phyloP scores from a whole-genome alignment of 2,113 vertebrate genomes.

The Globicephala melas region DNA sequence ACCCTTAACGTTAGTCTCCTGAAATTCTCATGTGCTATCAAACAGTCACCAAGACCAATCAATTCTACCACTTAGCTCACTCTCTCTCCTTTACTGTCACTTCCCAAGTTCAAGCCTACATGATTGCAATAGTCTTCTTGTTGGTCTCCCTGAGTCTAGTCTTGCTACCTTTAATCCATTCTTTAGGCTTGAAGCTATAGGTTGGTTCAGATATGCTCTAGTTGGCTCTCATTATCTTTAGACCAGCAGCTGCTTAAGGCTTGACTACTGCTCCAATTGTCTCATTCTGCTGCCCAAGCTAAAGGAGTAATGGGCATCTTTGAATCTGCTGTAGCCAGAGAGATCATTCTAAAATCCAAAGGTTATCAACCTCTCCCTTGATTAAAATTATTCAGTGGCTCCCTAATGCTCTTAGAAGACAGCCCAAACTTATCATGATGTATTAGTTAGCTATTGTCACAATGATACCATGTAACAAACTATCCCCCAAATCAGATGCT shows the following conservation, averaged over 20 bases:
- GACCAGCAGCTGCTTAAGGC: neutral
- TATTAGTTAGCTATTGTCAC: neutral
- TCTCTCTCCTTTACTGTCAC: neutral
- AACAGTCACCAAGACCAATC: neutral
- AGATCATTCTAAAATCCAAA: neutral
- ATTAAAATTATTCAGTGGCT: neutral
- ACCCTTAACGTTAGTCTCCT: neutral
- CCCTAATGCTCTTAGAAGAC: neutral
- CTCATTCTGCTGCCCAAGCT: neutral
- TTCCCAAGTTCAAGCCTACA: neutral
- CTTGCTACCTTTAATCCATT: neutral
- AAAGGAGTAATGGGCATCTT: neutral
- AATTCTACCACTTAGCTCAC: neutral
- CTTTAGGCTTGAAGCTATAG: neutral
- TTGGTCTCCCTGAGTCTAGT: neutral
- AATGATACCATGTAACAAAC: neutral
- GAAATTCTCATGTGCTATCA: neutral
- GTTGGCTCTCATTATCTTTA: neutral
- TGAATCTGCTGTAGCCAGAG: neutral
- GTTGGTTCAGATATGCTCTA: neutral
- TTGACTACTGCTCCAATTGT: neutral
- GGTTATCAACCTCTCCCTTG: neutral
- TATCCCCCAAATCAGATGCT: neutral
- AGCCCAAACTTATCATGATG: neutral
- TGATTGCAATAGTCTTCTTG: neutral